A percentile compares a stretch with the other conserved stretches of the same genome.
Conservation (phyloP, 2,888 invertebrate genomes). For the Dione vanillae region DNA sequence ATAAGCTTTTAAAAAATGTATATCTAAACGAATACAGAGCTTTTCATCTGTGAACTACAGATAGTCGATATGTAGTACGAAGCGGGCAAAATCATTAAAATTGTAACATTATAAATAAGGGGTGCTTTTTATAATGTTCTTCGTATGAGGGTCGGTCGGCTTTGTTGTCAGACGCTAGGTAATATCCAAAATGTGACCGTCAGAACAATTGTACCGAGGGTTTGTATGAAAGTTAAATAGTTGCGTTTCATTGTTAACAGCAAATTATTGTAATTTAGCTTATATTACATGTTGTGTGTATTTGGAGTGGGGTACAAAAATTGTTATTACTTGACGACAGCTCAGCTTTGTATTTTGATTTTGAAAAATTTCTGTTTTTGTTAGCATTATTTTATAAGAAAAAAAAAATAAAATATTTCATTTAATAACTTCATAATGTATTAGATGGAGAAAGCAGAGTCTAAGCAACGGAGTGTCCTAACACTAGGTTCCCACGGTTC, state of each 20-base stretch:
- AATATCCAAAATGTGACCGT: constrained; percentile 71
- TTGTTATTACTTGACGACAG: constrained; percentile 40
- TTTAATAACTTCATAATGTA: too few relatives aligned
- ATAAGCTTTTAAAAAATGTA: too few relatives aligned
- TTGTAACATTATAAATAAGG: constrained; percentile 77
- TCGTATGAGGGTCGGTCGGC: constrained; percentile 73
- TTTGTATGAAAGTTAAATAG: constrained; percentile 64
- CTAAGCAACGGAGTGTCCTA: too few relatives aligned
- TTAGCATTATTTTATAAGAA: too few relatives aligned
- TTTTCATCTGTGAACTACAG: too few relatives aligned
- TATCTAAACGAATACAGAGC: too few relatives aligned
- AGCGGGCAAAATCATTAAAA: constrained; percentile 71
- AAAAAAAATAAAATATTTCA: too few relatives aligned
- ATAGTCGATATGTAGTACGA: not conserved
- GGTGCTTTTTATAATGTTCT: constrained; percentile 74
- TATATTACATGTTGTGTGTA: constrained; percentile 51
- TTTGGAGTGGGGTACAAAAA: constrained; percentile 31
- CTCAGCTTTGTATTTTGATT: constrained; percentile 9
- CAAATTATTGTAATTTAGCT: constrained; percentile 76
- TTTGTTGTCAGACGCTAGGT: constrained; percentile 62
- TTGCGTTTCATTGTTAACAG: constrained; percentile 69
- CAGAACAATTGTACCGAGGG: constrained; percentile 53
- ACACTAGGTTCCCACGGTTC: too few relatives aligned
- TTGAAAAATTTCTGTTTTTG: too few relatives aligned
- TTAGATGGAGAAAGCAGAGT: too few relatives aligned